These are phyloP conservation scores for Xenopus petersii DNA, from an alignment of 2,797 vertebrate species.

Conservation along the genomic window DNA sequence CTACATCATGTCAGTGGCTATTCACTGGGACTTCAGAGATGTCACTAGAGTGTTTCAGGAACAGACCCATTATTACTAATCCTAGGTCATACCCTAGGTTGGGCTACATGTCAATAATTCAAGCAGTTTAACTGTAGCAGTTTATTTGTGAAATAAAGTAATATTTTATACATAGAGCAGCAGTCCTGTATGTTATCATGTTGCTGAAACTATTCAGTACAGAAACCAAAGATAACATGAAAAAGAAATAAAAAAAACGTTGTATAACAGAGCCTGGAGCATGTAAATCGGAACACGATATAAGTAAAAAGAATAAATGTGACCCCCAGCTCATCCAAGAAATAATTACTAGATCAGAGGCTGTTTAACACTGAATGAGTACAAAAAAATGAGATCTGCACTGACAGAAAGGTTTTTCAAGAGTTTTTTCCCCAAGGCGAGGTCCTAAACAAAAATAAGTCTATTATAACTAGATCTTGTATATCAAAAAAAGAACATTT, in stretches of 20 bases:
- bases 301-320: slow-evolving; percentile 20
- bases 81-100: no score
- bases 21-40: no score
- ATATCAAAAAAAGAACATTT: slow-evolving; percentile 15
- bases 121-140: no score
- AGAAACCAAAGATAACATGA: slow-evolving; percentile 15
- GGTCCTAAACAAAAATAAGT: slow-evolving; percentile 34
- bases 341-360: slow-evolving; percentile 46
- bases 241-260: slow-evolving; percentile 7
- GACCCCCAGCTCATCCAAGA: slow-evolving; percentile 31
- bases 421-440: slow-evolving; percentile 33
- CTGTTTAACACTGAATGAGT: slow-evolving; percentile 2
- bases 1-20: no score
- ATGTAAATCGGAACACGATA: slow-evolving; percentile 26
- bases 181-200: no score
- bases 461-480: slow-evolving; percentile 31
- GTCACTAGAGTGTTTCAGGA: no score
- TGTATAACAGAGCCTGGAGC: slow-evolving; percentile 2
- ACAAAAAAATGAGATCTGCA: slow-evolving; percentile 23
- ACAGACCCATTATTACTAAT: no score
- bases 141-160: no score
- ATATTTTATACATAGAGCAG: no score
- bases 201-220: no score
- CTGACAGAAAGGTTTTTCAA: slow-evolving; percentile 2
- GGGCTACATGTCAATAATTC: no score